phyloP scores from a whole-genome alignment of 2,888 invertebrate genomes.

The Drosophila kuntzei region DNA sequence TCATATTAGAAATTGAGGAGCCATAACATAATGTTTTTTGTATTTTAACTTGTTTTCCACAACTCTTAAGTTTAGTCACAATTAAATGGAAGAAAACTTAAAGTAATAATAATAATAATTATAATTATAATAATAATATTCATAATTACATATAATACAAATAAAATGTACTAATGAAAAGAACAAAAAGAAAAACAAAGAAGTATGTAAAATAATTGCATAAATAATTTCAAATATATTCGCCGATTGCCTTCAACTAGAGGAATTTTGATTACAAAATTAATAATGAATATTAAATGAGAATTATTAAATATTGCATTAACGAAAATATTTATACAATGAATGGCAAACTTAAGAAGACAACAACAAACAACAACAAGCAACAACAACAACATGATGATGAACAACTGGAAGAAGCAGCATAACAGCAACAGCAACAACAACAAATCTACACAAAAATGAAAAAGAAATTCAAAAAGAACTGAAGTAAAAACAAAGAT shows the following conservation, averaged over 20 bases:
- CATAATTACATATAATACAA: slow-evolving; percentile 14
- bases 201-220: slow-evolving; percentile 82
- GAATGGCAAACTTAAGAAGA: slow-evolving; percentile 38
- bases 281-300: slow-evolving; percentile 69
- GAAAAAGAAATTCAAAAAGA: slow-evolving; percentile 79
- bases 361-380: slow-evolving; percentile 16
- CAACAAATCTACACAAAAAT: slow-evolving; percentile 62
- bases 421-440: slow-evolving; percentile 40
- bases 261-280: slow-evolving; percentile 85
- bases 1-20: slow-evolving; percentile 44
- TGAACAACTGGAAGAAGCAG: slow-evolving; percentile 22
- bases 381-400: slow-evolving; percentile 27
- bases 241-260: slow-evolving; percentile 86
- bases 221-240: slow-evolving; percentile 85
- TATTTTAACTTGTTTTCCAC: slow-evolving; percentile 66
- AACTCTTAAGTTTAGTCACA: slow-evolving; percentile 63
- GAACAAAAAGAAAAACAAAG: slow-evolving; percentile 26
- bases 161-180: slow-evolving; percentile 8
- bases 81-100: slow-evolving; percentile 18
- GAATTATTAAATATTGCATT: slow-evolving; percentile 58
- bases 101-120: slow-evolving; percentile 21
- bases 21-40: slow-evolving; percentile 33
- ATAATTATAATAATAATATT: slow-evolving; percentile 31
- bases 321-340: slow-evolving; percentile 55
- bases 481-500: slow-evolving; percentile 83